A percentile compares a stretch with the other conserved stretches of the same genome.
Evolutionary conservation across 2,113 vertebrate species (phyloP).

Genomic region (Passer montanus): DNA sequence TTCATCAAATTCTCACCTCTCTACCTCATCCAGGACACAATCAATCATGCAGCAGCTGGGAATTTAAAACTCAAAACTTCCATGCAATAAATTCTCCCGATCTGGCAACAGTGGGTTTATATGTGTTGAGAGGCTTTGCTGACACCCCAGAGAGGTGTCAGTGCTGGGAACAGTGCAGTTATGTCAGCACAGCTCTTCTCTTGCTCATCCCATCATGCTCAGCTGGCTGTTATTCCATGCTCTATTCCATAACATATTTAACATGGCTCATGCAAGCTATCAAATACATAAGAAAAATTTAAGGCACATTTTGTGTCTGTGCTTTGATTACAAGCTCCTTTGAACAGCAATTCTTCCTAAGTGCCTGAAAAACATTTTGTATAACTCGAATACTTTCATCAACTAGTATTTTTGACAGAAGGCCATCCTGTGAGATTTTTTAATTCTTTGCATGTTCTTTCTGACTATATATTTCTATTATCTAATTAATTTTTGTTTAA

Average conservation of each 20-base stretch:
- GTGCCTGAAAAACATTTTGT: neutral
- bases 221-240: fast-evolving
- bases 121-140: neutral
- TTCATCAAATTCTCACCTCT: neutral
- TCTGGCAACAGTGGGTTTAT: neutral
- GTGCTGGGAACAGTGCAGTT: neutral
- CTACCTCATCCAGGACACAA: neutral
- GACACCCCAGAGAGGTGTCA: neutral
- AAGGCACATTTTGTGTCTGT: slow-evolving; percentile 41
- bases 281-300: neutral
- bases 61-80: neutral
- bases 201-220: fast-evolving
- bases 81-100: neutral
- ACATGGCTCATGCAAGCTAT: neutral
- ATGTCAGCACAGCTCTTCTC: neutral
- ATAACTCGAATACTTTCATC: neutral
- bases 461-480: neutral
- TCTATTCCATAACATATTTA: neutral
- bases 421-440: neutral
- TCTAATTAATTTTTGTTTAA: neutral
- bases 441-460: neutral
- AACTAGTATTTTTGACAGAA: neutral
- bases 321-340: slow-evolving; percentile 3
- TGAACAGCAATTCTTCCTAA: neutral
- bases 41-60: neutral